Conservation (phyloP, 2,888 invertebrate species). For the Brenthis hecate region DNA sequence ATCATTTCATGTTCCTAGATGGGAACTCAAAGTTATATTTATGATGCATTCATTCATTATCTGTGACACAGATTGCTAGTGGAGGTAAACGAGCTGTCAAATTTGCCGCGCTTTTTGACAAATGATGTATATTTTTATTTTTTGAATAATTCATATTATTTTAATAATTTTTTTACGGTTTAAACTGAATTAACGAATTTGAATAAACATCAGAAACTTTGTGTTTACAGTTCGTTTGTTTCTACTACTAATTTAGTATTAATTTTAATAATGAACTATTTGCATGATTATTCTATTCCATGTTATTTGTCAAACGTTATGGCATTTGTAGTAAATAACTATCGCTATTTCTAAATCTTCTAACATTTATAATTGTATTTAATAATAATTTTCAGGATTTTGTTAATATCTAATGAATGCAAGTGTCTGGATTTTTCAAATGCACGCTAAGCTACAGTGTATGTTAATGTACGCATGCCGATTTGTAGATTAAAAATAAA, state of each 20-base stretch:
- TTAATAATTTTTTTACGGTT: too few relatives aligned
- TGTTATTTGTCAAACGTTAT: conserved; percentile 6
- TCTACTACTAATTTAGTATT: too few relatives aligned
- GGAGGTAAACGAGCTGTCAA: not conserved
- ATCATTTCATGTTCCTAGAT: too few relatives aligned
- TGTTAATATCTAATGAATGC: too few relatives aligned
- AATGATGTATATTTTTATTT: not conserved
- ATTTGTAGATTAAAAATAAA: not conserved
- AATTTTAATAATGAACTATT: too few relatives aligned
- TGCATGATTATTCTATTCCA: conserved; percentile 12
- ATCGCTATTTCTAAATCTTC: not conserved
- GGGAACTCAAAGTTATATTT: too few relatives aligned
- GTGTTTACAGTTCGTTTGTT: too few relatives aligned
- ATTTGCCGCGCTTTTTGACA: conserved; percentile 3
- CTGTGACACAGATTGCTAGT: too few relatives aligned
- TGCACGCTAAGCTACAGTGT: not conserved
- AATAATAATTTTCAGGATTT: too few relatives aligned
- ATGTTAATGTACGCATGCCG: not conserved
- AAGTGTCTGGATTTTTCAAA: not conserved
- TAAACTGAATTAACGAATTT: too few relatives aligned
- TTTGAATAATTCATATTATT: not conserved
- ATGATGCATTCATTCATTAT: too few relatives aligned
- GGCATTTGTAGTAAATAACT: conserved; percentile 2
- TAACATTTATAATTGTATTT: not conserved
- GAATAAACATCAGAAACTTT: too few relatives aligned